phyloP scores from a whole-genome alignment of 1,140 invertebrate species.

The Glomeris maerens region DNA sequence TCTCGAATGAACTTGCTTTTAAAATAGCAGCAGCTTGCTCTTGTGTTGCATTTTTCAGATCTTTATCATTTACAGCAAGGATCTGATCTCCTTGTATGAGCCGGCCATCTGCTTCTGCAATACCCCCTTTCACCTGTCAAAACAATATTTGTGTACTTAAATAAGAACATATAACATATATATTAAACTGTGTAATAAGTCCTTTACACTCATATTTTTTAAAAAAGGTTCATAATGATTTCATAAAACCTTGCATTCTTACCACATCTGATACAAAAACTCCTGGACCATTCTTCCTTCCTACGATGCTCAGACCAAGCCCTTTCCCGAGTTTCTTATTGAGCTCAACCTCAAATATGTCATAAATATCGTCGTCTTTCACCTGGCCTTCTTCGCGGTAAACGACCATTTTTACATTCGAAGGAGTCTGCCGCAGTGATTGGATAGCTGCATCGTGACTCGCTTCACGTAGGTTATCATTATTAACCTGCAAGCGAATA shows the following conservation, averaged over 20 bases:
- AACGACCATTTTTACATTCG: slow-evolving; percentile 73
- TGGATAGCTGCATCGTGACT: slow-evolving; percentile 47
- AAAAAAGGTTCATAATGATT: too few relatives aligned
- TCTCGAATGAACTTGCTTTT: slow-evolving; percentile 38
- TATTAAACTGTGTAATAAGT: too few relatives aligned
- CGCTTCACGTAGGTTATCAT: slow-evolving; percentile 53
- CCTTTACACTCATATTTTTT: slow-evolving; percentile 4
- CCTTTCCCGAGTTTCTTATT: slow-evolving; percentile 84
- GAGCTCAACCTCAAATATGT: slow-evolving; percentile 76
- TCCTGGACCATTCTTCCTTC: slow-evolving; percentile 69
- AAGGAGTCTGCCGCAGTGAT: slow-evolving; percentile 52
- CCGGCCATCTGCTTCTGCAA: slow-evolving; percentile 77
- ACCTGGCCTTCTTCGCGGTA: slow-evolving; percentile 58
- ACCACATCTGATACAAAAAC: slow-evolving; percentile 93
- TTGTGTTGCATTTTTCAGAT: slow-evolving; percentile 62
- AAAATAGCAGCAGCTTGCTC: slow-evolving; percentile 76
- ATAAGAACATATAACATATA: too few relatives aligned
- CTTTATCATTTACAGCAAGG: slow-evolving; percentile 72
- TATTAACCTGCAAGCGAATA: slow-evolving; percentile 37
- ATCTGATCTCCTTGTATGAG: slow-evolving; percentile 88
- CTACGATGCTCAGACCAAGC: slow-evolving; percentile 76
- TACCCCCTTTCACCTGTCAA: slow-evolving; percentile 64
- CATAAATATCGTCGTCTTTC: slow-evolving; percentile 53
- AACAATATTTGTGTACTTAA: too few relatives aligned
- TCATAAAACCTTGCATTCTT: slow-evolving; percentile 27